Conservation (phyloP, 1,140 invertebrate species). For the Dryas iulia region DNA sequence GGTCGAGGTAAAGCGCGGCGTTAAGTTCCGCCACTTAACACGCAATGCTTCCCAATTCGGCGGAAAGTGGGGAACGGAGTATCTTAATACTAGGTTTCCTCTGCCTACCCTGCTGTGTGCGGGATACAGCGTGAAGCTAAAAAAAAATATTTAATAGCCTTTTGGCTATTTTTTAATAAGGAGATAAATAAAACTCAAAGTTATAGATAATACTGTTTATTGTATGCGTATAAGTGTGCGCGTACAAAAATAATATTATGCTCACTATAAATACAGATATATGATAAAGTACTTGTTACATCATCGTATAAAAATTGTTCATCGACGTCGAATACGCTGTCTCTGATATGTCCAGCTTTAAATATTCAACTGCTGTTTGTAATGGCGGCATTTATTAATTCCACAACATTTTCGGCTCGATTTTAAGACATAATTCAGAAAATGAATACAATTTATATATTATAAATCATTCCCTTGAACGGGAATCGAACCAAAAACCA, state of each 20-base stretch:
- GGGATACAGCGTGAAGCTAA: background rate
- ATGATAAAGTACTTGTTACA: slow-evolving; percentile 19
- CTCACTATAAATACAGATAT: slow-evolving; percentile 18
- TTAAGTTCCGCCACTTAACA: no score
- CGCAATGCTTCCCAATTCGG: no score
- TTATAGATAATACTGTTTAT: slow-evolving; percentile 45
- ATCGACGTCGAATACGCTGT: background rate
- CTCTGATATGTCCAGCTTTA: background rate
- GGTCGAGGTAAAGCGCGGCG: no score
- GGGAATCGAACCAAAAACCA: background rate
- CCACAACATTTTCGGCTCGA: background rate
- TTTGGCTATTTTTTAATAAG: background rate
- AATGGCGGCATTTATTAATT: background rate
- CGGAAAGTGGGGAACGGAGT: no score
- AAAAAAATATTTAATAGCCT: background rate
- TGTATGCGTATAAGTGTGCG: slow-evolving; percentile 29
- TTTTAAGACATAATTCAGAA: no score
- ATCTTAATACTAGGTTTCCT: no score
- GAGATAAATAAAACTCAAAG: background rate
- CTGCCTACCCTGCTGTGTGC: no score
- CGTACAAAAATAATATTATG: slow-evolving; percentile 37
- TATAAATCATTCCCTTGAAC: background rate
- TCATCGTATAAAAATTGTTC: slow-evolving; percentile 18
- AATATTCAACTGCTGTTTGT: background rate
- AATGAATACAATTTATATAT: background rate